These are phyloP conservation scores for Acipenser transmontanus DNA, from an alignment of 2,797 vertebrate genomes.

Conservation along the genomic window DNA sequence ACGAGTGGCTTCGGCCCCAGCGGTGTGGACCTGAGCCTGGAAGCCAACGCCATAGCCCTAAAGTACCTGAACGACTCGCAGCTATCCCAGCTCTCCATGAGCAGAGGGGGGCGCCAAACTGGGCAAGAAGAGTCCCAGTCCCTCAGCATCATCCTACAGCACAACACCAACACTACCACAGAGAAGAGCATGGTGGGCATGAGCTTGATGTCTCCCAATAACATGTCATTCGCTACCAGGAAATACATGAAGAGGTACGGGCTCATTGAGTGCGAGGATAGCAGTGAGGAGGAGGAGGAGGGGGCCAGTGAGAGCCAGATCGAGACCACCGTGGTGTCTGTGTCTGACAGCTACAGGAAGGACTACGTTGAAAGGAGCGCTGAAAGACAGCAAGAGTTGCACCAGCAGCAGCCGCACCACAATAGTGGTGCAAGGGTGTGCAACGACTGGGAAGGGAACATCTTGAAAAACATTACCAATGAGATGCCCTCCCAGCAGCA, in stretches of 20 bases:
- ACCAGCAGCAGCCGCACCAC: slow-evolving; percentile 7
- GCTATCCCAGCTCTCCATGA: slow-evolving; percentile 68
- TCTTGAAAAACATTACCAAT: slow-evolving; percentile 61
- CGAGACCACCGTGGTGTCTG: too few relatives aligned
- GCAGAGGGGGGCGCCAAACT: slow-evolving; percentile 41
- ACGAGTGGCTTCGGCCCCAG: slow-evolving; percentile 57
- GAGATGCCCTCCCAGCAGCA: slow-evolving; percentile 25
- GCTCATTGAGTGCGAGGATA: slow-evolving; percentile 67
- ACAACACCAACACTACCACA: slow-evolving; percentile 37
- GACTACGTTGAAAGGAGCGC: slow-evolving; percentile 28
- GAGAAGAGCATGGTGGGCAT: slow-evolving; percentile 64
- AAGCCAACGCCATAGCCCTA: slow-evolving; percentile 90
- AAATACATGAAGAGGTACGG: slow-evolving; percentile 88
- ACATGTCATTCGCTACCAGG: slow-evolving; percentile 91
- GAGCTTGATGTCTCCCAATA: slow-evolving; percentile 75
- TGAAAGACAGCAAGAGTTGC: slow-evolving; percentile 22
- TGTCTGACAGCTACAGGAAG: slow-evolving; percentile 22
- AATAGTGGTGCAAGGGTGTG: slow-evolving; percentile 4
- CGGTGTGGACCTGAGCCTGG: slow-evolving; percentile 81
- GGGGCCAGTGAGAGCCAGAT: slow-evolving; percentile 1
- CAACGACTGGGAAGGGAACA: slow-evolving; percentile 25
- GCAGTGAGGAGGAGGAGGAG: slow-evolving; percentile 65
- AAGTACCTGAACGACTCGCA: slow-evolving; percentile 85
- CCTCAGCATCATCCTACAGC: slow-evolving; percentile 40
- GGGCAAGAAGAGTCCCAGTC: slow-evolving; percentile 38